Conservation (phyloP, 2,888 invertebrate genomes). For the Boloria euphrosyne region DNA sequence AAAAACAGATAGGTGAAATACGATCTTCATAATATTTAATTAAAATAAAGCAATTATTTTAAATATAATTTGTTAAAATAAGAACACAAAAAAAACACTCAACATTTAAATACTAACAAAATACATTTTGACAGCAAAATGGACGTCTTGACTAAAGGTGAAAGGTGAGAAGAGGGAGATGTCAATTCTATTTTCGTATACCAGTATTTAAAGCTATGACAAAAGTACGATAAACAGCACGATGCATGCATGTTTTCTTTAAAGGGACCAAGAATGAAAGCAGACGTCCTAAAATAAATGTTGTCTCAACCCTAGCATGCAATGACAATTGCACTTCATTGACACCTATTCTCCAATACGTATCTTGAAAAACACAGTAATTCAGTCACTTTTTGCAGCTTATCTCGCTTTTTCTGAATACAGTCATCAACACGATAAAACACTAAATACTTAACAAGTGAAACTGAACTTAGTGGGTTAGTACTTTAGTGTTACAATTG, state of each 20-base stretch:
- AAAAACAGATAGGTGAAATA: neutral
- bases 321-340: slow-evolving; percentile 29
- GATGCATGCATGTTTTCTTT: slow-evolving; percentile 52
- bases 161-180: slow-evolving; percentile 61
- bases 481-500: slow-evolving; percentile 36
- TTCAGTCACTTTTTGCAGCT: slow-evolving; percentile 26
- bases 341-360: slow-evolving; percentile 20
- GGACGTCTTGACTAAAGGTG: slow-evolving; percentile 61
- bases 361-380: slow-evolving; percentile 16
- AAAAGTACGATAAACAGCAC: slow-evolving; percentile 49
- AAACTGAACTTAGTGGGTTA: neutral
- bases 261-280: slow-evolving; percentile 23
- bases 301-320: slow-evolving; percentile 34
- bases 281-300: slow-evolving; percentile 27
- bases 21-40: neutral
- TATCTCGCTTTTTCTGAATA: slow-evolving; percentile 21
- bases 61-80: slow-evolving; percentile 7
- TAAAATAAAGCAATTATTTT: slow-evolving; percentile 41
- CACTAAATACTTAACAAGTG: slow-evolving; percentile 12
- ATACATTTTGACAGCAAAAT: slow-evolving; percentile 69
- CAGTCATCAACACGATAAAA: slow-evolving; percentile 11
- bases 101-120: slow-evolving; percentile 53
- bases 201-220: slow-evolving; percentile 33
- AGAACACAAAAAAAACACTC: slow-evolving; percentile 34
- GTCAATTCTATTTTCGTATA: slow-evolving; percentile 29